A percentile compares a stretch with the other conserved stretches of the same genome.
These are phyloP conservation scores for Ennomos quercinarius DNA, from an alignment of 2,888 invertebrate species.

Conservation along the genomic window DNA sequence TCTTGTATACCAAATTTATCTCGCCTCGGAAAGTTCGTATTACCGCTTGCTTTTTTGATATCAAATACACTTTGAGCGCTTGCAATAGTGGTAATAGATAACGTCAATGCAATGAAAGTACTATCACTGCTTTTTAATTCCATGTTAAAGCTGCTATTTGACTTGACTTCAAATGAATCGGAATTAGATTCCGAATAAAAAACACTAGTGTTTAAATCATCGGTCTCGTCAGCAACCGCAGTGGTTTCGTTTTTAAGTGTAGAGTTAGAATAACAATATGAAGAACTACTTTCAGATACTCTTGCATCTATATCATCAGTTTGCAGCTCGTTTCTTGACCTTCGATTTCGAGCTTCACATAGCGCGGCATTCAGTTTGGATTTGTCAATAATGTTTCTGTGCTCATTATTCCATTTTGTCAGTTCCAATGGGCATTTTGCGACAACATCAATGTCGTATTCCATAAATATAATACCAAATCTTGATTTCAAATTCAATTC, in stretches of 20 bases:
- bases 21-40: conserved; percentile 24
- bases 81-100: conserved; percentile 28
- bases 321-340: not conserved
- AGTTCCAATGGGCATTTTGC: conserved; percentile 32
- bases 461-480: conserved; percentile 34
- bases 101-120: conserved; percentile 15
- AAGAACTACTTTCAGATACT: conserved; percentile 11
- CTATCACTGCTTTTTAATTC: conserved; percentile 20
- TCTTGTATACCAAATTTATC: conserved; percentile 7
- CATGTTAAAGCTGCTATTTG: conserved; percentile 14
- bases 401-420: conserved; percentile 38
- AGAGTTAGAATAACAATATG: conserved; percentile 19
- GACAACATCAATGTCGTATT: conserved; percentile 19
- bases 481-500: conserved; percentile 44
- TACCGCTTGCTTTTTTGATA: conserved; percentile 31
- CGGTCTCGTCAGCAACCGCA: conserved; percentile 10
- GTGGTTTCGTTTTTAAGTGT: conserved; percentile 24
- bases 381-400: conserved; percentile 33
- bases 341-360: not conserved
- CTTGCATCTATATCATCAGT: not conserved
- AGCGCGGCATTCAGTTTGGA: no score
- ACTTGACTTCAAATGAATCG: conserved; percentile 19
- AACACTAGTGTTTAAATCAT: conserved; percentile 14
- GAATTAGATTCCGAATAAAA: conserved; percentile 20
- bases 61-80: conserved; percentile 22